Evolutionary conservation across 2,888 invertebrate genomes (phyloP), one percentile per base, ranked within the genome.

Genomic region (Mactromeris polynyma): DNA sequence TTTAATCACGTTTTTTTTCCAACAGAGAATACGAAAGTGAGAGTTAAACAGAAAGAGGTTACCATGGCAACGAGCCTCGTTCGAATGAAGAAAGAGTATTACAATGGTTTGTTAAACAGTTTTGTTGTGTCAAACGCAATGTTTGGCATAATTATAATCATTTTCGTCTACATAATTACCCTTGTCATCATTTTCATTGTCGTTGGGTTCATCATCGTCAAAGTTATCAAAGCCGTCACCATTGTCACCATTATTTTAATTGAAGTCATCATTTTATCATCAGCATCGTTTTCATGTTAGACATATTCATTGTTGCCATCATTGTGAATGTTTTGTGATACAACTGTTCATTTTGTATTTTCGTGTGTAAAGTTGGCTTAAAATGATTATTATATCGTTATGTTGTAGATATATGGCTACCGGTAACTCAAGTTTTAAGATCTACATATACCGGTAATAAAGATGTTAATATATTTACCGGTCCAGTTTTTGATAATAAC

Each of bases 401-500:
- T 80, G 26, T 80, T 81, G 7, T 46, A 90, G 90, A 81, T 38
- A 88, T 91, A 14, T 94, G 93, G 93, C 86, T 17, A 38, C 82
- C 82, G 26, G n/a, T 93, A 14, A 87, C 91, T 40, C 46, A 91
- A 0, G 46, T 87, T 21, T 78, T 93, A 3, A 42, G 82, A 6
- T 31, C 83, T n/a, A 91, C 88, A 88, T 46, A 73, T 14, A 14
- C 51, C 6, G 85, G 31, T 14, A 85, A 89, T 81, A 86, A 85
- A 31, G 36, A 77, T 17, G 46, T 94, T 7, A 92, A 94, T 42
- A 88, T 94, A 11, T 81, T 95, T 9, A 78, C 89, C 38, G 95
- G 95, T 46, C 94, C 95, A n/a, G 91, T 92, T 26, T 95, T 93
- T 92, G 95, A 95, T 86, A 83, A 89, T 80, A 91, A 95, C 87